These are phyloP conservation scores for Synanthedon formicaeformis DNA, from an alignment of 2,888 invertebrate species.

Conservation along the genomic window DNA sequence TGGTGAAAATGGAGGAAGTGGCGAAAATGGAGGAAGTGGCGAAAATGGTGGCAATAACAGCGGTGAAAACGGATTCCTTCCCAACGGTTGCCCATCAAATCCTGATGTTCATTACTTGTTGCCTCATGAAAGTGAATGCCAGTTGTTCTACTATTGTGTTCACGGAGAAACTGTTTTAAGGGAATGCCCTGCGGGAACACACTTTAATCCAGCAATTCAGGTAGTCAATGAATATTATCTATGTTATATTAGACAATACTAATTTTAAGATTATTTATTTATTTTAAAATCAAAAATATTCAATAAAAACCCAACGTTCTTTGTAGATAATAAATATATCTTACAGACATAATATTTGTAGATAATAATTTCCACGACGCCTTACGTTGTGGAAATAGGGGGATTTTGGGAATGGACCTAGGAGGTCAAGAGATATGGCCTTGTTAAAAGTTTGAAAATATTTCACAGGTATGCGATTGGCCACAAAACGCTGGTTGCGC, in stretches of 20 bases:
- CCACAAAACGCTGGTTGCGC: conserved; percentile 4
- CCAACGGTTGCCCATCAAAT: conserved; percentile 17
- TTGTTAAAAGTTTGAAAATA: conserved; percentile 1
- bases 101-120: conserved; percentile 19
- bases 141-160: conserved; percentile 32
- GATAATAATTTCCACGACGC: conserved; percentile 5
- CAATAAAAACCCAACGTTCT: too few species aligned
- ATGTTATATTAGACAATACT: too few species aligned
- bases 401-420: too few species aligned
- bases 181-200: conserved; percentile 19
- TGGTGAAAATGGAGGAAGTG: conserved; percentile 4
- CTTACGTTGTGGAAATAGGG: background rate
- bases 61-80: conserved; percentile 1
- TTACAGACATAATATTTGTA: conserved; percentile 4
- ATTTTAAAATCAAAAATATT: too few species aligned
- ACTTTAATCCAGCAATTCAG: conserved; percentile 31
- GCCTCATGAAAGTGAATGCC: conserved; percentile 30
- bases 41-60: conserved; percentile 2
- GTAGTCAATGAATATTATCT: conserved; percentile 11
- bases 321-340: too few species aligned
- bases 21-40: conserved; percentile 3
- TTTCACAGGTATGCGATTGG: conserved; percentile 12
- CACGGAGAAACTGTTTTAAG: conserved; percentile 21
- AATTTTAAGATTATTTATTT: too few species aligned
- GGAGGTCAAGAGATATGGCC: too few species aligned